Percentiles rank a stretch among this genome's conserved stretches.
Conservation (phyloP, 2,113 vertebrate genomes). For the Thunnus thynnus region DNA sequence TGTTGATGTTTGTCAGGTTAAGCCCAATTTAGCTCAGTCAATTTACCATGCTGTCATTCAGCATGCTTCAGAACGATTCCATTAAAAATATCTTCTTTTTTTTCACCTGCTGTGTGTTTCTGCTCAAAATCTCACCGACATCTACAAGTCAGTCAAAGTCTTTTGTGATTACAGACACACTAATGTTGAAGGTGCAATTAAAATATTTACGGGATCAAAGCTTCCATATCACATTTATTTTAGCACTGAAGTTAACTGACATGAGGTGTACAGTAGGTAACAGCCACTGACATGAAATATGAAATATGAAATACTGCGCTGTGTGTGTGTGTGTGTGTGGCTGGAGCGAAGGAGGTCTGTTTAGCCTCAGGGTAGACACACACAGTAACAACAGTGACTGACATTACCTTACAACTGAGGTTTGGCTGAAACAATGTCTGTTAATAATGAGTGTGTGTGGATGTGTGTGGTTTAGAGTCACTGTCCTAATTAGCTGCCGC, state of each 20-base stretch:
- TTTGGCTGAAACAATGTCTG: conserved; percentile 45
- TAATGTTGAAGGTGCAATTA: conserved; percentile 32
- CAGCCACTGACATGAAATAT: conserved; percentile 1
- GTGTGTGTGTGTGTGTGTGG: conserved; percentile 6
- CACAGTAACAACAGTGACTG: conserved; percentile 55
- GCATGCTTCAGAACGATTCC: conserved; percentile 22
- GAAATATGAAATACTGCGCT: conserved; percentile 18
- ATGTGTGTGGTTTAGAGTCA: conserved; percentile 22
- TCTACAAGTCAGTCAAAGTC: conserved; percentile 16
- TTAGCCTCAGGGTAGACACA: conserved; percentile 47
- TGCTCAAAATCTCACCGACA: not conserved
- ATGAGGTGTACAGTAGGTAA: conserved; percentile 1
- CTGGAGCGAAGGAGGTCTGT: conserved; percentile 7
- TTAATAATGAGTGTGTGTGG: conserved; percentile 35
- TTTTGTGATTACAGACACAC: conserved; percentile 1
- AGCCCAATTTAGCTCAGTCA: conserved; percentile 55
- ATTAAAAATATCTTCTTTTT: conserved; percentile 32
- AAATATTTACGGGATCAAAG: conserved; percentile 33
- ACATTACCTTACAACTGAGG: conserved; percentile 53
- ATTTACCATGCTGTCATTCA: conserved; percentile 59
- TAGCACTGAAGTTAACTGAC: conserved; percentile 39
- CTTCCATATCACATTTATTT: conserved; percentile 29
- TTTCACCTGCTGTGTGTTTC: not conserved
- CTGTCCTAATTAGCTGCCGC: conserved; percentile 52
- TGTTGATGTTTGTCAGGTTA: conserved; percentile 57